These are phyloP conservation scores for Margarornis squamiger DNA, from an alignment of 2,797 vertebrate genomes.

Conservation along the genomic window DNA sequence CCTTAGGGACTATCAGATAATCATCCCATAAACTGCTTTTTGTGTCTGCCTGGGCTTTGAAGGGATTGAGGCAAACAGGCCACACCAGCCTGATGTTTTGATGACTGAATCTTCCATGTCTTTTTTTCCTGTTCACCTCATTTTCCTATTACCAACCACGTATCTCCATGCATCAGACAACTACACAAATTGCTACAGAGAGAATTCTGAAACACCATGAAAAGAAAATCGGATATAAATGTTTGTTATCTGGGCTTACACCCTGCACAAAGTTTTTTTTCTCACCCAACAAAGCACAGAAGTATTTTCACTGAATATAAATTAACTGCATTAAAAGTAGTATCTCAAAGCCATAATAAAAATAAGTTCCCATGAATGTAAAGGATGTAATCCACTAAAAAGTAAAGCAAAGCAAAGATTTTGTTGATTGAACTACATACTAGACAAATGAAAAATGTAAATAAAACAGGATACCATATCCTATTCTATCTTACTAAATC, in stretches of 20 bases:
- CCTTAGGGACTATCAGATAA: neutral
- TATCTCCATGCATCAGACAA: neutral
- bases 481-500: neutral
- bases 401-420: neutral
- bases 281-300: neutral
- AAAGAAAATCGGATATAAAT: neutral
- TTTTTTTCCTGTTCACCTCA: neutral
- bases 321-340: neutral
- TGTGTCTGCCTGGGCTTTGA: neutral
- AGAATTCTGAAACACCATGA: neutral
- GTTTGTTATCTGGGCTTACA: neutral
- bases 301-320: neutral
- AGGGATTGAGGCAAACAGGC: slow-evolving; percentile 43
- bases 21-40: slow-evolving; percentile 28
- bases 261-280: neutral
- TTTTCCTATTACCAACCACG: neutral
- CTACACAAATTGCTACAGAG: neutral
- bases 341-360: neutral
- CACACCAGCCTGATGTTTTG: neutral
- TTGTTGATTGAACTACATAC: neutral
- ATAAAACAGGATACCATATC: neutral
- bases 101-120: neutral
- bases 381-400: neutral
- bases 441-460: neutral
- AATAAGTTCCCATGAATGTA: neutral